Percentiles rank a stretch among this genome's conserved stretches.
These are phyloP conservation scores for Leptinotarsa lineolata DNA, from an alignment of 1,140 invertebrate species.

Conservation along the genomic window DNA sequence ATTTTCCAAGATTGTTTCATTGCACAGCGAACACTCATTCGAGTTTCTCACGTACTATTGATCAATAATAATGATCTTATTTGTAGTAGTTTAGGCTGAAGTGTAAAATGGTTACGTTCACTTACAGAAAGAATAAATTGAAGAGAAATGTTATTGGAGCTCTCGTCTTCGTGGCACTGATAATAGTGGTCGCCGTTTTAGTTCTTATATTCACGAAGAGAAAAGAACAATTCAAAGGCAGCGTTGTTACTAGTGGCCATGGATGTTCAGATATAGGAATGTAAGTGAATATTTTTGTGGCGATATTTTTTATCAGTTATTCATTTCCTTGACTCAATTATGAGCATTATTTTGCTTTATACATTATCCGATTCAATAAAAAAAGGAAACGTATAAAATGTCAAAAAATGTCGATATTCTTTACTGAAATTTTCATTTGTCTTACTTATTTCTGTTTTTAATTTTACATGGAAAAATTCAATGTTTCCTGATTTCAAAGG, in stretches of 20 bases:
- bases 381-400: too few relatives aligned
- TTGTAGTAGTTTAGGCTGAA: background rate
- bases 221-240: conserved; percentile 50
- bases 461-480: too few relatives aligned
- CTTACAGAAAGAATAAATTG: conserved; percentile 3
- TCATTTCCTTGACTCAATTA: too few relatives aligned
- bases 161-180: conserved; percentile 10
- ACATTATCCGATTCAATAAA: too few relatives aligned
- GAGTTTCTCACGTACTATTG: background rate
- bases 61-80: background rate
- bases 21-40: background rate
- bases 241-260: conserved; percentile 53
- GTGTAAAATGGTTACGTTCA: conserved; percentile 13
- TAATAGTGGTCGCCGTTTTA: conserved; percentile 21
- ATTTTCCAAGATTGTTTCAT: background rate
- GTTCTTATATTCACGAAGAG: conserved; percentile 13
- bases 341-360: too few relatives aligned
- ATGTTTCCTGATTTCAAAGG: too few relatives aligned
- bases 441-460: too few relatives aligned
- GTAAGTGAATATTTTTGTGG: conserved; percentile 44
- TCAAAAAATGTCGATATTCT: too few relatives aligned
- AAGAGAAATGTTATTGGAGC: background rate
- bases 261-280: conserved; percentile 54
- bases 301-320: too few relatives aligned
- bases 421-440: too few relatives aligned